Conservation (phyloP, 2,113 vertebrate species). For the Prochilodus magdalenae region DNA sequence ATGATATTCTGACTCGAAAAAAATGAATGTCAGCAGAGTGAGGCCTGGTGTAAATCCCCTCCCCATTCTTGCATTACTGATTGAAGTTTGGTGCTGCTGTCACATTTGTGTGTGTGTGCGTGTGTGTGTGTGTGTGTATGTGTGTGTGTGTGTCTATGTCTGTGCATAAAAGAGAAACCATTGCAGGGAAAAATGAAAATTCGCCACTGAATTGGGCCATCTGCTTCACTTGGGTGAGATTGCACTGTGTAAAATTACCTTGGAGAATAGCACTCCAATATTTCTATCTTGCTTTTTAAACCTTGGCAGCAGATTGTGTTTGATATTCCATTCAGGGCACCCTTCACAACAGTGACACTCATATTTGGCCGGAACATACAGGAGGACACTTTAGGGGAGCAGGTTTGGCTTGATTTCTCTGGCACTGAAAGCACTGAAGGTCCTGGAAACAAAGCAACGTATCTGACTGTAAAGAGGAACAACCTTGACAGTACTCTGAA, state of each 20-base stretch:
- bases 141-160: neutral
- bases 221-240: slow-evolving; percentile 23
- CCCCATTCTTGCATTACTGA: slow-evolving; percentile 34
- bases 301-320: neutral
- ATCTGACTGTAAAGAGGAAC: neutral
- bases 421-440: slow-evolving; percentile 5
- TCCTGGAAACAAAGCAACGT: neutral
- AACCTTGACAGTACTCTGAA: neutral
- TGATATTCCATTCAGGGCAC: slow-evolving; percentile 26
- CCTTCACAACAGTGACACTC: slow-evolving; percentile 19
- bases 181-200: slow-evolving; percentile 31
- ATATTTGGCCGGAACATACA: neutral
- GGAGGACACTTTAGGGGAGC: neutral
- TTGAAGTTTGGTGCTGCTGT: slow-evolving; percentile 42
- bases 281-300: slow-evolving; percentile 17
- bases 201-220: slow-evolving; percentile 27
- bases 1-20: slow-evolving; percentile 38
- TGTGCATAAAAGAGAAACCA: slow-evolving; percentile 17
- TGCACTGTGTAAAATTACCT: slow-evolving; percentile 29
- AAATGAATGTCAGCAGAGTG: slow-evolving; percentile 39
- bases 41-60: slow-evolving; percentile 16
- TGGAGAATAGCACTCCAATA: slow-evolving; percentile 19
- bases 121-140: slow-evolving; percentile 9
- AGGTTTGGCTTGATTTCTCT: slow-evolving; percentile 6
- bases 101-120: slow-evolving; percentile 12